Percentiles rank a stretch among this genome's conserved stretches.
These are phyloP conservation scores for Drosophila sucinea DNA, from an alignment of 1,140 invertebrate genomes.

Conservation along the genomic window DNA sequence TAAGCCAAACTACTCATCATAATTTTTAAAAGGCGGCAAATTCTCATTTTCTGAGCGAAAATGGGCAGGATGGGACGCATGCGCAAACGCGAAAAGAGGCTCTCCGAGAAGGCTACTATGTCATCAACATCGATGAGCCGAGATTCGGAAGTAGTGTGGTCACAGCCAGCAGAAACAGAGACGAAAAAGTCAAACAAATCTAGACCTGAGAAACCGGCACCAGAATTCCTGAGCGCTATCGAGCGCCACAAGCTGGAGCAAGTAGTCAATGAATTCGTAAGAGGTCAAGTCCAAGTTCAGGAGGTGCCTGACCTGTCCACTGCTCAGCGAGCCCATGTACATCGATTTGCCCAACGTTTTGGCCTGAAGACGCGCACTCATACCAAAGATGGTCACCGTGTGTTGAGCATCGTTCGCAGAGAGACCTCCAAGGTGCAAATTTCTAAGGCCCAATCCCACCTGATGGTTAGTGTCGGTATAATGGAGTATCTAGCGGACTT, in stretches of 20 bases:
- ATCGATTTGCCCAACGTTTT: slow-evolving; percentile 45
- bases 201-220: neutral
- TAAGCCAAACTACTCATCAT: too few species aligned
- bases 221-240: neutral
- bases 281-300: slow-evolving; percentile 14
- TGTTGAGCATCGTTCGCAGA: slow-evolving; percentile 45
- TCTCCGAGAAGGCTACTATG: too few species aligned
- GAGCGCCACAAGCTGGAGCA: slow-evolving; percentile 41
- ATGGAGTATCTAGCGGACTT: neutral
- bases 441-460: neutral
- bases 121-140: neutral
- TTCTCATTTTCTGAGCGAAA: slow-evolving; percentile 4
- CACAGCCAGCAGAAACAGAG: neutral
- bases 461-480: neutral
- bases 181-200: neutral
- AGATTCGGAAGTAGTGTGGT: too few species aligned
- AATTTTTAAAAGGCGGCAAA: neutral
- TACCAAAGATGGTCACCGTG: slow-evolving; percentile 38
- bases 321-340: slow-evolving; percentile 52
- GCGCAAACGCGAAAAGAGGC: neutral
- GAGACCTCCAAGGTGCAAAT: neutral
- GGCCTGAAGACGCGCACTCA: slow-evolving; percentile 60
- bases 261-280: slow-evolving; percentile 46
- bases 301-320: slow-evolving; percentile 43
- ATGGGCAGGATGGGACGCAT: neutral